Base-by-base conservation (phyloP, 1,140 invertebrate species). In the Bombus picipes region DNA sequence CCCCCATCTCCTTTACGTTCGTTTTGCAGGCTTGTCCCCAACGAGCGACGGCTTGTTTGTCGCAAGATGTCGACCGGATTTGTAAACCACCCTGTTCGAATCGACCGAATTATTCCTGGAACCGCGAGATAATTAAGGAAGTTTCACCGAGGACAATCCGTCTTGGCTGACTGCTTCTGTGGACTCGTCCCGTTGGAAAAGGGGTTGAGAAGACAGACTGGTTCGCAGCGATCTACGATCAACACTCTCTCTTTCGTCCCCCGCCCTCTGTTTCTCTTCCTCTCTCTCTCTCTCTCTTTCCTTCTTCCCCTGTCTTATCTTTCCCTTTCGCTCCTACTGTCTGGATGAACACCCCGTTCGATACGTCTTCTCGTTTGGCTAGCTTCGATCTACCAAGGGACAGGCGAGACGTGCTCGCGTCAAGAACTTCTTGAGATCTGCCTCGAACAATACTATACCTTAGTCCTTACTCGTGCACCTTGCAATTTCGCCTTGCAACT, bases 61-160 rank as follows among this genome's bases (percentile, higher is more conserved):
- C 81, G 66, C 75, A 41, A 39, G 86, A 86, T 85, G 86, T 89
- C 83, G 81, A 82, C 72, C 77, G 66, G 79, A 75, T 86, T 86
- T 72, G 81, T 89, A 90, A 92, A 91, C 90, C 92, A 76, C 75
- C 71, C 39, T 76, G 84, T 88, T 91, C 88, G 91, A 89, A 92
- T 88, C 87, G 82, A 84, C 77, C 89, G 90, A 93, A 91, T 94
- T 92, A 94, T 94, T 93, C 87, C 83, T 78, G 76, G 86, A 90
- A 89, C 91, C 90, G 88, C 79, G 73, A 89, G 92, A 93, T 95
- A 94, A 95, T 95, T 94, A 94, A 94, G 92, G 93, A 95, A 95
- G 93, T 94, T 95, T 95, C 93, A 89, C 77, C 89, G 78, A 88
- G 91, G 86, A 94, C 92, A 94, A 93, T 94, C 92, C 94, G 90